These are phyloP conservation scores for Ophioninae sp. DNA, from an alignment of 2,888 invertebrate species.

Conservation along the genomic window DNA sequence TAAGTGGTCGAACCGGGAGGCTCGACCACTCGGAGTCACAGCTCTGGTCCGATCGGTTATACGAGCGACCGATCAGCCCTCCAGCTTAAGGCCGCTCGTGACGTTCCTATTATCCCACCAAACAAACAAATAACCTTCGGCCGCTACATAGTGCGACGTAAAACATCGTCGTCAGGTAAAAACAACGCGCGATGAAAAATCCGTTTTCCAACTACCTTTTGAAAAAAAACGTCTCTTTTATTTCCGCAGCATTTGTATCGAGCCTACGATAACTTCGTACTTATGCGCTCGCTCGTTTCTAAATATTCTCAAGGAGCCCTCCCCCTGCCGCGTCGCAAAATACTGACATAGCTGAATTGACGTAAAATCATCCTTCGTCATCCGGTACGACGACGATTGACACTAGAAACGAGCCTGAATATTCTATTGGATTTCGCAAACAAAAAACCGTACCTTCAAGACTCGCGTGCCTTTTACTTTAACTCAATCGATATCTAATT, in stretches of 20 bases:
- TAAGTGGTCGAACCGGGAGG: constrained; percentile 71
- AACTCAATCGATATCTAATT: constrained; percentile 35
- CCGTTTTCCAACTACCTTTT: not conserved
- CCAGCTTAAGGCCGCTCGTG: constrained; percentile 7
- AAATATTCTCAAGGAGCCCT: not conserved
- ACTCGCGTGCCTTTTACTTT: constrained; percentile 3
- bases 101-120: constrained; percentile 13
- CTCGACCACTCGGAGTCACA: constrained; percentile 64
- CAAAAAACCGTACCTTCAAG: constrained; percentile 33
- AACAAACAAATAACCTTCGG: constrained; percentile 18
- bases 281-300: constrained; percentile 8
- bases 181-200: not conserved
- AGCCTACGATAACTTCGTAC: constrained; percentile 14
- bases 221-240: not conserved
- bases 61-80: constrained; percentile 13
- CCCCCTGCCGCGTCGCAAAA: constrained; percentile 37
- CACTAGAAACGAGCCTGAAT: constrained; percentile 29
- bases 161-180: constrained; percentile 1
- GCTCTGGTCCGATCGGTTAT: constrained; percentile 19
- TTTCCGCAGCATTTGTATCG: not conserved
- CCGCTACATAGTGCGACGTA: constrained; percentile 1
- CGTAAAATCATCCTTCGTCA: constrained; percentile 17
- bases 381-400: constrained; percentile 46
- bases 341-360: constrained; percentile 58
- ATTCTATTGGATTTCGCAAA: constrained; percentile 45